Base-by-base conservation (phyloP, 1,140 invertebrate species). In the Hestina assimilis region DNA sequence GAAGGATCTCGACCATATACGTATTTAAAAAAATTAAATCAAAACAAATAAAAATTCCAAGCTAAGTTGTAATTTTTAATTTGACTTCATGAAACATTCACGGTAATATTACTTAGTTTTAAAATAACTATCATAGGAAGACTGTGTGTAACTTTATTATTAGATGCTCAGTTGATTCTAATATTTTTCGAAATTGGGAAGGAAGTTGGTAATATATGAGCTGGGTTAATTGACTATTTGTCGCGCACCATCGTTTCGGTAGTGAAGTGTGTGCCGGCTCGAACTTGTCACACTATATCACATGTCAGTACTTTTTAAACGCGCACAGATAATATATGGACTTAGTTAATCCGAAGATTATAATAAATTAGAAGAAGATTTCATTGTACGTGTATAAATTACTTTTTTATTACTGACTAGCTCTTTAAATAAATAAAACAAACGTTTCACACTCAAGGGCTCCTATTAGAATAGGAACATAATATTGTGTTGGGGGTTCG, bases 211-310 rank as follows among this genome's bases (percentile, higher is more conserved):
- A 72, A 77, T 50, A 58, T 66, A 76, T 60, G 38, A 52, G 57
- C 46, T 45, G 66, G 63, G 70, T 78, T 79, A 79, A 83, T 77
- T 68, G 72, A 51, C 66, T 61, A 76, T 83, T 81, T 81, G 76
- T 81, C 65, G 54, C 57, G 24, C 33, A 42, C 47, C 48, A 66
- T 61, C 59, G 51, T 60, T 43, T 38, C 15, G 17, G 43, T 15
- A 50, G 62, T 57, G 57, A 67, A 52, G 59, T 61, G 66, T 69
- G 62, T 15, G 45, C 15, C 50, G 52, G 53, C 61, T 62, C 53
- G 72, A 75, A 63, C 70, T 72, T 82, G 81, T 79, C 75, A 33
- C 62, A 69, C 58, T 83, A 63, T 69, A 73, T 84, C 79, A 84
- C 60, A 41, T 33, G 73, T 70, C 64, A 43, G 54, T 46, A 43